Evolutionary conservation across 1,140 invertebrate genomes (phyloP), one percentile per base, ranked within the genome.

Genomic region (Acromyrmex heyeri): DNA sequence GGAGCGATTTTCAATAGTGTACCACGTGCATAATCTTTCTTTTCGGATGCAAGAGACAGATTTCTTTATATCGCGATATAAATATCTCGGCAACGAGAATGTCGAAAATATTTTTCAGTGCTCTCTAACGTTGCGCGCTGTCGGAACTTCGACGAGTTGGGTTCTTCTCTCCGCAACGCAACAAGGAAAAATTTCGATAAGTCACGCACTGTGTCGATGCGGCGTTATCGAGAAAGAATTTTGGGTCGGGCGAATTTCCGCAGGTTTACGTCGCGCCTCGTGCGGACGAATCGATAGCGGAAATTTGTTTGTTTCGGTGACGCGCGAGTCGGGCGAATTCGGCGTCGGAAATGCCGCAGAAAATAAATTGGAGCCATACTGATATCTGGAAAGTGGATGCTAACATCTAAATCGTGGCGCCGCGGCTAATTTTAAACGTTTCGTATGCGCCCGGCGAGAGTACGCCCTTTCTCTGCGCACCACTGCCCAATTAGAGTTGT

Each of bases 401-500:
- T n/a, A 16, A 62, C 75, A 30, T 55, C 57, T 82, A 86, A 89
- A 86, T 89, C 61, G 72, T 61, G 55, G 34, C 38, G 67, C 59
- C 65, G 48, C 73, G 55, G 44, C 65, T 88, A 89, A 88, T 89
- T 81, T 86, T 59, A 59, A 59, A 61, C 83, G 38, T 38, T 89
- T 86, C 64, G 83, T 89, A 90, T 89, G 87, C 76, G 14, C 12
- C 14, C 12, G 59, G 44, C 86, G 57, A 53, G 57, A 53, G 30
- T 59, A 77, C 21, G 55, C 53, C n/a, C 50, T 57, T 57, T 62
- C 62, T 81, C 27, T 62, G 50, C 88, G 50, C 88, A 34, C 62
- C 55, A 5, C 38, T 70, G 34, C 69, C 87, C 87, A 89, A 89
- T 89, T 89, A 89, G 83, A 88, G 70, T 86, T 86, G 83, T 86